These are phyloP conservation scores for Sebastes miniatus DNA, from an alignment of 2,797 vertebrate genomes.

Conservation along the genomic window DNA sequence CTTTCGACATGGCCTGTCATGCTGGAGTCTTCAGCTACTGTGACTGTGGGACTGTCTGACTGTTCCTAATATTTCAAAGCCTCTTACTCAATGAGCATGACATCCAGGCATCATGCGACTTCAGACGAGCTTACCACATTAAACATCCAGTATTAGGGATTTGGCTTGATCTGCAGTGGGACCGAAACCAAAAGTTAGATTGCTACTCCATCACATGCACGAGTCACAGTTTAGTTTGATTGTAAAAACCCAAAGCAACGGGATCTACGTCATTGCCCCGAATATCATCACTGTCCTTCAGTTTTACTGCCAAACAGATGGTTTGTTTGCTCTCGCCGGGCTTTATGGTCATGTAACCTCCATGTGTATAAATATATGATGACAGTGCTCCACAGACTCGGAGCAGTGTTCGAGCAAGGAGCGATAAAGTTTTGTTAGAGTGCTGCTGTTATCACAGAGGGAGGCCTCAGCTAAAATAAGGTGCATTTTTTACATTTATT, in stretches of 20 bases:
- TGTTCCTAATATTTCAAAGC: conserved; percentile 68
- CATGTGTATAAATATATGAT: conserved; percentile 28
- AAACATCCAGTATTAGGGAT: conserved; percentile 29
- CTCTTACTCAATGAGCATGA: conserved; percentile 55
- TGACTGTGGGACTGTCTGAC: conserved; percentile 17
- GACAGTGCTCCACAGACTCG: conserved; percentile 16
- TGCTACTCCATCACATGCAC: neutral
- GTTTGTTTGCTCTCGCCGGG: conserved; percentile 35
- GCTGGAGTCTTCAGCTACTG: conserved; percentile 41
- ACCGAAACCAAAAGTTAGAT: conserved; percentile 21
- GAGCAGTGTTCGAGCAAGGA: conserved; percentile 1
- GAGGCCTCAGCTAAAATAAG: conserved; percentile 22
- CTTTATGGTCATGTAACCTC: conserved; percentile 32
- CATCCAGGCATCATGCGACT: conserved; percentile 36
- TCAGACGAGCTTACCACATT: conserved; percentile 50
- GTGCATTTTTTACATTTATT: conserved; percentile 33
- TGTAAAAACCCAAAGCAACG: neutral
- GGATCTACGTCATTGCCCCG: neutral
- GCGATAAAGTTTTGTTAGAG: conserved; percentile 22
- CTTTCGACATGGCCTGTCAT: conserved; percentile 57
- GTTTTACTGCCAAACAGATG: conserved; percentile 44
- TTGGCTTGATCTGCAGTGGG: conserved; percentile 28
- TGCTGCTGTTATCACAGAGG: conserved; percentile 45
- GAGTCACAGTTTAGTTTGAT: neutral
- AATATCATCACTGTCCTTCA: conserved; percentile 22